Base-by-base conservation (phyloP, 2,113 vertebrate species). In the Lagenorhynchus albirostris region DNA sequence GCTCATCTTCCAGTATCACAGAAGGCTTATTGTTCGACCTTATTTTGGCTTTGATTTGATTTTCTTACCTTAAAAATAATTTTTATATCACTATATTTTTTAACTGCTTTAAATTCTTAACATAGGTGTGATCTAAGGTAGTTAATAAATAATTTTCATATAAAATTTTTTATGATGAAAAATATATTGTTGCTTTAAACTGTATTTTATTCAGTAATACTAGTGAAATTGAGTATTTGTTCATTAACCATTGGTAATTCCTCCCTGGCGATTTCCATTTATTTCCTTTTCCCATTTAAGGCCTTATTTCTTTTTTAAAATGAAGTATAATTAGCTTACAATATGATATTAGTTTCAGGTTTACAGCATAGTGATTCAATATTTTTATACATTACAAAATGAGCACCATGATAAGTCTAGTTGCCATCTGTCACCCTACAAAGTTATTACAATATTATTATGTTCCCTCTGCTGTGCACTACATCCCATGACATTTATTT, bases 51-150 rank as follows among this genome's bases (percentile, higher is more conserved):
- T 93, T 47, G 41, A 70, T 74, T 82, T 96, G 4, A 26, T 86
- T 89, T 89, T 84, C 58, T 89, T 84, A 38, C 6, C 17, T 84
- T 91, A 91, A 89, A 92, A 92, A 55, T 84, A 79, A 80, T 67
- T 91, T 90, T 62, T 44, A 73, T 93, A 58, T 74, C 71, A 70
- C 74, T 84, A 36, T 68, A 38, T 68, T 88, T 95, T 77, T 62
- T 74, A 71, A 36, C 15, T 77, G 41, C 33, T 29, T 70, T 65
- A 91, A 74, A 60, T 29, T 25, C 25, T 68, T 76, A 81, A 86
- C 85, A 86, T 36, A 89, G 4, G 44, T 29, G 11, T 76, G 25
- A 67, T 74, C 25, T 89, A 71, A 86, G n/a, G 86, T 62, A 86
- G 62, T 63, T 50, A 21, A 50, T 26, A 53, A 68, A 71, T 70